Conservation (phyloP, 2,888 invertebrate genomes). For the Electrophaes corylata region DNA sequence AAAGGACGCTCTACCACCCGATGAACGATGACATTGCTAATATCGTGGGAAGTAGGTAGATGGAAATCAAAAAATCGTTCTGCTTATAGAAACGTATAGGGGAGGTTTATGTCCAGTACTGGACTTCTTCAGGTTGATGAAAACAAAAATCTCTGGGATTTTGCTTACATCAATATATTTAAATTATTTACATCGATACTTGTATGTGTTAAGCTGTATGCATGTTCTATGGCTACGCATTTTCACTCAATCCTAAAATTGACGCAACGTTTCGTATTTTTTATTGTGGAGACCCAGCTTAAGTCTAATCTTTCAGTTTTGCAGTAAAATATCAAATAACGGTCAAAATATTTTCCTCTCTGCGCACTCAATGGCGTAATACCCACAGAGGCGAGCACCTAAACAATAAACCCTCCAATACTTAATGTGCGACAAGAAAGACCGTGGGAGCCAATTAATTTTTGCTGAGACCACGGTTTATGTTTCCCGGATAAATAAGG, state of each 20-base stretch:
- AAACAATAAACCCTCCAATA: slow-evolving; percentile 66
- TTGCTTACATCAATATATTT: too few relatives aligned
- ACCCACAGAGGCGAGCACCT: slow-evolving; percentile 35
- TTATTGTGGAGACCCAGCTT: slow-evolving; percentile 19
- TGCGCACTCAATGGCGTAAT: slow-evolving; percentile 21
- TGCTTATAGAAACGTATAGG: too few relatives aligned
- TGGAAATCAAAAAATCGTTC: too few relatives aligned
- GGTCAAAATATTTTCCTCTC: slow-evolving; percentile 23
- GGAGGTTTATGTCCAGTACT: too few relatives aligned
- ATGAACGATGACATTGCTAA: too few relatives aligned
- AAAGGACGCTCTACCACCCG: too few relatives aligned
- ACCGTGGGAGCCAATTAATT: slow-evolving; percentile 79
- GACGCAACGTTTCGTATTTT: slow-evolving; percentile 13
- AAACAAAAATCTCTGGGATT: too few relatives aligned
- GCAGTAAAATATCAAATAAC: slow-evolving; percentile 28
- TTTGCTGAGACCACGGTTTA: slow-evolving; percentile 80
- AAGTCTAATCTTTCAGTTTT: slow-evolving; percentile 23
- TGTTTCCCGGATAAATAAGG: slow-evolving; percentile 82
- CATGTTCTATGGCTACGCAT: too few relatives aligned
- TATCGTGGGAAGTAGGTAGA: too few relatives aligned
- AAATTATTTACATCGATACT: too few relatives aligned
- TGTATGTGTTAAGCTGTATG: too few relatives aligned
- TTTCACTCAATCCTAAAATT: slow-evolving; percentile 14
- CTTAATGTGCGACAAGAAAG: slow-evolving; percentile 72
- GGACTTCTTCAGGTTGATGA: too few relatives aligned